These are phyloP conservation scores for Sphaeridia pumilis DNA, from an alignment of 2,888 invertebrate genomes.

Conservation along the genomic window DNA sequence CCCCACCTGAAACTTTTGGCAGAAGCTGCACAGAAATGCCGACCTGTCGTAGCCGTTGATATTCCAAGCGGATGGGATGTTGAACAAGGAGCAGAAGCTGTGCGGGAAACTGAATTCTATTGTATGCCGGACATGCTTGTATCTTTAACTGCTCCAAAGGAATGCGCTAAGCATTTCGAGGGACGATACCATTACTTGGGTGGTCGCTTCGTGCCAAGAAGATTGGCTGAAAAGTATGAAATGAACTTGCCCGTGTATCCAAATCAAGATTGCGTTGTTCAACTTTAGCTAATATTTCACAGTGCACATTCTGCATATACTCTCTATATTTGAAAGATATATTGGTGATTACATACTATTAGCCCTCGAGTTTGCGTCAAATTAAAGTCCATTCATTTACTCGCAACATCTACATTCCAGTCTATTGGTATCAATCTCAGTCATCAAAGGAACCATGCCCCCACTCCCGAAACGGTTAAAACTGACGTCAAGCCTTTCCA, in stretches of 20 bases:
- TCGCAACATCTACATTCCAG: no score
- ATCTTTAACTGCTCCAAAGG: conserved; percentile 91
- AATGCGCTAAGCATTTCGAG: conserved; percentile 64
- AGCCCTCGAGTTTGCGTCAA: no score
- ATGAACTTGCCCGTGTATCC: conserved; percentile 74
- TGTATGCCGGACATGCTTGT: conserved; percentile 76
- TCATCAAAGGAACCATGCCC: conserved; percentile 8
- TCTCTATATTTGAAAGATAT: no score
- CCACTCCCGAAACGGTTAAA: conserved; percentile 24
- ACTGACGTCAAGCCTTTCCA: conserved; percentile 27
- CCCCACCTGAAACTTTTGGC: conserved; percentile 48
- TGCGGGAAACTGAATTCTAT: conserved; percentile 41
- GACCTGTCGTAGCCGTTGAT: conserved; percentile 74
- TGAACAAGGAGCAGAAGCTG: conserved; percentile 60
- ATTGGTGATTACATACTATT: no score
- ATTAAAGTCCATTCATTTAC: no score
- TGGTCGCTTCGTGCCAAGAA: conserved; percentile 83
- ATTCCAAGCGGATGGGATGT: conserved; percentile 99
- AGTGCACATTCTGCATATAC: no score
- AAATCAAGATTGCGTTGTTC: conserved; percentile 47
- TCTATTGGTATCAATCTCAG: conserved; percentile 3
- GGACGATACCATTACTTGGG: conserved; percentile 77
- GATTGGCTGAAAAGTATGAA: conserved; percentile 63
- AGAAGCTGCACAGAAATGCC: conserved; percentile 41
- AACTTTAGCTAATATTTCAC: no score